Percentiles rank a stretch among this genome's conserved stretches.
phyloP scores from a whole-genome alignment of 2,113 vertebrate species.

The Noctilio leporinus region DNA sequence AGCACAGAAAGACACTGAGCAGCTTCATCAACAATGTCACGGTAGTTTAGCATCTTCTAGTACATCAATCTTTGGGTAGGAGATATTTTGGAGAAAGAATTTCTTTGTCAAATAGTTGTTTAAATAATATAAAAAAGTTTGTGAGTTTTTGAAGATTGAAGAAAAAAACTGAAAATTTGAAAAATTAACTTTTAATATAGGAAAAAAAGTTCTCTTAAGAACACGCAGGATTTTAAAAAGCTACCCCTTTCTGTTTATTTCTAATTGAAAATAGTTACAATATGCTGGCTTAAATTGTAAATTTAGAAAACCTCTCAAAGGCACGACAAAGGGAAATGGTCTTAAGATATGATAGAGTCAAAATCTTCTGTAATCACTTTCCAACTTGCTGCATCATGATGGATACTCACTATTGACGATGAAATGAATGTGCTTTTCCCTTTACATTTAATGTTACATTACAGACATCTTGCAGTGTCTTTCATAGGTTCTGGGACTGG shows the following conservation, averaged over 20 bases:
- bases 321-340: neutral
- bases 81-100: neutral
- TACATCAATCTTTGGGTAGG: neutral
- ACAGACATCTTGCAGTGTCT: neutral
- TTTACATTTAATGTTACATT: neutral
- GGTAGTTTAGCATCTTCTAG: neutral
- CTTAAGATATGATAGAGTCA: neutral
- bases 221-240: neutral
- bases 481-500: conserved; percentile 6
- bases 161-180: neutral
- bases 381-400: neutral
- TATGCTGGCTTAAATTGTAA: neutral
- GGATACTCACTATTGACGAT: neutral
- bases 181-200: neutral
- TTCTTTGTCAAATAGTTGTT: neutral
- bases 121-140: neutral
- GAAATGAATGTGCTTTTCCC: conserved; percentile 9
- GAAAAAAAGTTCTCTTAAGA: neutral
- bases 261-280: neutral
- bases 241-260: neutral
- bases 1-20: neutral
- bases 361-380: neutral
- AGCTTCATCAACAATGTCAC: neutral
- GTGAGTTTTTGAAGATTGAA: neutral
- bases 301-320: conserved; percentile 3